phyloP scores from a whole-genome alignment of 2,113 vertebrate species.

The Phylloscopus whistleri region DNA sequence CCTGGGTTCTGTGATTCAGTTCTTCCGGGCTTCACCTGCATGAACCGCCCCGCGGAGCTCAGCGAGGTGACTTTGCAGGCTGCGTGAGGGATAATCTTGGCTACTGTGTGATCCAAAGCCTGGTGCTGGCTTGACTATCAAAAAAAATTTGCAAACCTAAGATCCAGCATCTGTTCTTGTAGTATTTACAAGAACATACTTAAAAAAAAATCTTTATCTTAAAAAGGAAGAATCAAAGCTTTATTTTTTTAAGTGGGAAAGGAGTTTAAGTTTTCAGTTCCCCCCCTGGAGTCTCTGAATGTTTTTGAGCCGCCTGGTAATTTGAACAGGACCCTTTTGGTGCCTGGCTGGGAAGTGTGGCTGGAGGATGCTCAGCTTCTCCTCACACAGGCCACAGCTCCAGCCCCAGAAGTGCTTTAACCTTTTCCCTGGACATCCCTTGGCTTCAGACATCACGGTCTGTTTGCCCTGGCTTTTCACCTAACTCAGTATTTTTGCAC shows the following conservation, averaged over 20 bases:
- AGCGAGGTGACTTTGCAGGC: accelerated
- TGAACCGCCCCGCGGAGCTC: not conserved
- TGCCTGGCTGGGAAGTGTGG: not conserved
- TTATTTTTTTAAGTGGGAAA: not conserved
- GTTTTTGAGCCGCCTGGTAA: accelerated
- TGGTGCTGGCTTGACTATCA: not conserved
- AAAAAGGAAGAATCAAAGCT: not conserved
- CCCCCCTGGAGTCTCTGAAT: not conserved
- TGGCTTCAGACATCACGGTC: accelerated
- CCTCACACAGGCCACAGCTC: not conserved
- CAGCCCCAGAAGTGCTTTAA: not conserved
- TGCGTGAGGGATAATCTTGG: not conserved
- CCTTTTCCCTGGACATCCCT: accelerated
- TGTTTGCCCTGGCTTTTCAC: not conserved
- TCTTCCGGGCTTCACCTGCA: accelerated
- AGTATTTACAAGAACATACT: not conserved
- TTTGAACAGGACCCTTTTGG: not conserved
- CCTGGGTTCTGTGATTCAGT: not conserved
- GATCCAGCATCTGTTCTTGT: not conserved
- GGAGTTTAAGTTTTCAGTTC: not conserved
- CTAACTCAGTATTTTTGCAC: not conserved
- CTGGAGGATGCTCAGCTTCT: not conserved
- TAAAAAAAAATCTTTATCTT: not conserved
- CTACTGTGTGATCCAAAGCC: not conserved
- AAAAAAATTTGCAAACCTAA: not conserved